These are phyloP conservation scores for Spodoptera picta DNA, from an alignment of 2,888 invertebrate genomes.

Conservation along the genomic window DNA sequence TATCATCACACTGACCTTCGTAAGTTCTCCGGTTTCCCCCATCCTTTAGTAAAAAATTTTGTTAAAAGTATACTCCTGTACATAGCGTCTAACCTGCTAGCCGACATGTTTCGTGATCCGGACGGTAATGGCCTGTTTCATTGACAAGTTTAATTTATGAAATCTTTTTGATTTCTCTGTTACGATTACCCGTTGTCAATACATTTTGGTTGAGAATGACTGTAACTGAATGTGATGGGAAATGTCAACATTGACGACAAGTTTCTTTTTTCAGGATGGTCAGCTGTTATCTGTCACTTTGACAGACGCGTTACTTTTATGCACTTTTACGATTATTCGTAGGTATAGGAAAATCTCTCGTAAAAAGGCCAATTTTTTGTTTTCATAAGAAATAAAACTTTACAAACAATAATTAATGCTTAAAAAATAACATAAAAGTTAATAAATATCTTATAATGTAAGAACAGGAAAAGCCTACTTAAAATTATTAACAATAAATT, in stretches of 20 bases:
- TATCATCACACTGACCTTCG: slow-evolving; percentile 89
- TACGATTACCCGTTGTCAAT: slow-evolving; percentile 62
- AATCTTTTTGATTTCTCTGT: slow-evolving; percentile 45
- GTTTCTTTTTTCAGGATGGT: slow-evolving; percentile 49
- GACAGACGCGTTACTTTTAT: slow-evolving; percentile 15
- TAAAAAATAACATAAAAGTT: too few relatives aligned
- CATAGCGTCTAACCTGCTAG: slow-evolving; percentile 92
- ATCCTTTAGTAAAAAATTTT: slow-evolving; percentile 98
- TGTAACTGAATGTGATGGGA: slow-evolving; percentile 31
- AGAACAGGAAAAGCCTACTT: too few relatives aligned
- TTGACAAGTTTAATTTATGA: slow-evolving; percentile 51
- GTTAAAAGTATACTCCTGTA: slow-evolving; percentile 96
- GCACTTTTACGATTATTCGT: too few relatives aligned
- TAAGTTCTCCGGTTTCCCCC: slow-evolving; percentile 98
- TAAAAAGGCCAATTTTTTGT: neutral
- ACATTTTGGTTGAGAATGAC: slow-evolving; percentile 67
- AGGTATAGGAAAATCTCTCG: neutral
- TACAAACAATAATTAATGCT: too few relatives aligned
- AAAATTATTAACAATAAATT: too few relatives aligned
- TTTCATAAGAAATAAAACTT: too few relatives aligned
- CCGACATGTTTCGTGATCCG: slow-evolving; percentile 82
- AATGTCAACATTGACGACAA: slow-evolving; percentile 59
- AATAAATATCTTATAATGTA: too few relatives aligned
- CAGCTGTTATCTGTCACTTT: slow-evolving; percentile 57
- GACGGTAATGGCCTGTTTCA: slow-evolving; percentile 51